Evolutionary conservation across 2,113 vertebrate species (phyloP).

Genomic region (Petromus typicus): DNA sequence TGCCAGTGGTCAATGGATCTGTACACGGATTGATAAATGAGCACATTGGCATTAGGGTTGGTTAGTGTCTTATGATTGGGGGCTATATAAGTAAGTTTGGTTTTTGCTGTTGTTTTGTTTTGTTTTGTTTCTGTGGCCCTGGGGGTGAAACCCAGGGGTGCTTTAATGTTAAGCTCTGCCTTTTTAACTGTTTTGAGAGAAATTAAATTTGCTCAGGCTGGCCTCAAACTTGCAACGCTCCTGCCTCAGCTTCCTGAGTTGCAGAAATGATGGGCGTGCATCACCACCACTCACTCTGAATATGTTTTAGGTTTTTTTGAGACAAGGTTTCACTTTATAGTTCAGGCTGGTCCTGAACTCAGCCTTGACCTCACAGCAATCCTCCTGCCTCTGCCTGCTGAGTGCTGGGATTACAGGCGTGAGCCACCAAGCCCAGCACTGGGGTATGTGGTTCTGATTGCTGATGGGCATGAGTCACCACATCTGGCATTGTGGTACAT

Average conservation of each 20-base stretch:
- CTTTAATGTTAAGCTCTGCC: neutral
- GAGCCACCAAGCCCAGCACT: no score
- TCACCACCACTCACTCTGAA: neutral
- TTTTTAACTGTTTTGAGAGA: no score
- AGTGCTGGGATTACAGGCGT: no score
- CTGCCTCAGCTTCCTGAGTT: neutral
- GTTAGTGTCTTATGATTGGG: neutral
- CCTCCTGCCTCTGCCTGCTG: no score
- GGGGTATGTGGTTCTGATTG: no score
- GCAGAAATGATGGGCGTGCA: neutral
- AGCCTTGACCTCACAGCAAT: no score
- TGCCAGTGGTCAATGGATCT: neutral
- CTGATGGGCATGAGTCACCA: no score
- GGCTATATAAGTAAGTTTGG: neutral
- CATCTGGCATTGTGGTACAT: no score
- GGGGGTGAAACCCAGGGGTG: neutral
- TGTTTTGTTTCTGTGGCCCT: neutral
- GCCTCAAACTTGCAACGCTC: neutral
- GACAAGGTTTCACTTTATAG: neutral
- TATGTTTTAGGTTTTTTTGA: neutral
- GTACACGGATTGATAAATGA: neutral
- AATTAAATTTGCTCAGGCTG: neutral
- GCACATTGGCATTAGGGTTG: neutral
- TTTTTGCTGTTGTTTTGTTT: neutral
- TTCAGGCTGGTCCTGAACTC: no score